Percentiles rank a stretch among this genome's conserved stretches.
Conservation (phyloP, 2,113 vertebrate species). For the Erpornis zantholeuca region DNA sequence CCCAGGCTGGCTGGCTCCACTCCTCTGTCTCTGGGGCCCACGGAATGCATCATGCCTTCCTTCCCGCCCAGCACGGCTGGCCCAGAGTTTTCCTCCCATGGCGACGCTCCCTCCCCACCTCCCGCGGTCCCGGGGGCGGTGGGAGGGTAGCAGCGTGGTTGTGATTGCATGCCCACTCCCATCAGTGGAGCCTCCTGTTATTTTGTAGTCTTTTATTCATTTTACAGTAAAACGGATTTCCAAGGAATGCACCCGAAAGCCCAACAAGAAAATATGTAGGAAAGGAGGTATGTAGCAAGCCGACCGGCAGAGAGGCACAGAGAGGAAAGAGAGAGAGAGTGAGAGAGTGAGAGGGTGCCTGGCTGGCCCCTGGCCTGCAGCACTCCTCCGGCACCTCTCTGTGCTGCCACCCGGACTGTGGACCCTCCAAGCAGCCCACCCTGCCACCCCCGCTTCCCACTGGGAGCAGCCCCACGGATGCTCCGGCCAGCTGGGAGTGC, state of each 20-base stretch:
- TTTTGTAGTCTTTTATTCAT: constrained; percentile 99
- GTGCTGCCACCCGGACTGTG: background rate
- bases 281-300: constrained; percentile 99
- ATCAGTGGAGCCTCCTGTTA: constrained; percentile 95
- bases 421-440: background rate
- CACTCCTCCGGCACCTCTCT: constrained; percentile 42
- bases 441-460: background rate
- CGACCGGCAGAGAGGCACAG: constrained; percentile 78
- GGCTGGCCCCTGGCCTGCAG: background rate
- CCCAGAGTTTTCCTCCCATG: constrained; percentile 57
- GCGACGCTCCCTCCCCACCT: constrained; percentile 66
- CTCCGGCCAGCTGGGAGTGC: background rate
- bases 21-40: background rate
- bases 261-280: constrained; percentile 99
- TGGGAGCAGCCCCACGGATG: background rate
- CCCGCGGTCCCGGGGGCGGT: constrained; percentile 50
- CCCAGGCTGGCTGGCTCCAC: background rate
- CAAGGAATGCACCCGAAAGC: constrained; percentile 99
- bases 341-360: constrained; percentile 69
- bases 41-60: constrained; percentile 5
- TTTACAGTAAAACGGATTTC: constrained; percentile 99
- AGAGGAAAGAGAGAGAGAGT: constrained; percentile 75
- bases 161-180: constrained; percentile 91
- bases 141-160: constrained; percentile 69
- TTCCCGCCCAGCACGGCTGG: constrained; percentile 36